Evolutionary conservation across 2,888 invertebrate genomes (phyloP), one percentile per base, ranked within the genome.

Genomic region (Ormyrus thymus): DNA sequence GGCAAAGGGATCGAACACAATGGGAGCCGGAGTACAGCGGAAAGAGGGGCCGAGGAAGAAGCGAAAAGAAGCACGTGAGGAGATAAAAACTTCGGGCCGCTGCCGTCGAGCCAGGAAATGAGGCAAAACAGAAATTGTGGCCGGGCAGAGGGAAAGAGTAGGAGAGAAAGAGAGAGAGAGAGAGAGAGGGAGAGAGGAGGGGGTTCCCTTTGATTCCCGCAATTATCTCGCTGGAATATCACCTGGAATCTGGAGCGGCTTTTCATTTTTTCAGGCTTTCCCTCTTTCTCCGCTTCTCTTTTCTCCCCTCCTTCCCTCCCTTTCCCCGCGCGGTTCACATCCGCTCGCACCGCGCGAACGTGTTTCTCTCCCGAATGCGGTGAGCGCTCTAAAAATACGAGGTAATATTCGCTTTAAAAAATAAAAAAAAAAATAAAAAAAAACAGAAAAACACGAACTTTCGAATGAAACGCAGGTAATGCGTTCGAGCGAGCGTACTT

Each of bases 201-300:
- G 72, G 69, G 51, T 56, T 73, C 64, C 56, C 76, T 81, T 81
- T 79, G 79, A 79, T 77, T 81, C 71, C 62, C 76, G 48, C 77
- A 81, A 79, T 79, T 79, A 79, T 81, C 66, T 77, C 79, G 74
- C 79, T 79, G 68, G 76, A 68, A 61, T 76, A 73, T 65, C 72
- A 74, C 77, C 73, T 53, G 46, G 53, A 79, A 81, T 76, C 73
- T 76, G 56, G 79, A 73, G 55, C 79, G 72, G 64, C 68, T 74
- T 74, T 78, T 72, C 72, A 66, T 53, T 73, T 69, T 78, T 71
- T 71, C 68, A 65, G 65, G 45, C 53, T 15, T 62, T 45, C 43
- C 62, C 48, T 13, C 50, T 45, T 62, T 43, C 29, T 59, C 50
- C 15, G 13, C 43, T 58, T 43, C 29, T 58, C 45, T 15, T 56